Percentiles rank a stretch among this genome's conserved stretches.
Conservation (phyloP, 2,113 vertebrate species). For the Pelvicachromis taeniatus region DNA sequence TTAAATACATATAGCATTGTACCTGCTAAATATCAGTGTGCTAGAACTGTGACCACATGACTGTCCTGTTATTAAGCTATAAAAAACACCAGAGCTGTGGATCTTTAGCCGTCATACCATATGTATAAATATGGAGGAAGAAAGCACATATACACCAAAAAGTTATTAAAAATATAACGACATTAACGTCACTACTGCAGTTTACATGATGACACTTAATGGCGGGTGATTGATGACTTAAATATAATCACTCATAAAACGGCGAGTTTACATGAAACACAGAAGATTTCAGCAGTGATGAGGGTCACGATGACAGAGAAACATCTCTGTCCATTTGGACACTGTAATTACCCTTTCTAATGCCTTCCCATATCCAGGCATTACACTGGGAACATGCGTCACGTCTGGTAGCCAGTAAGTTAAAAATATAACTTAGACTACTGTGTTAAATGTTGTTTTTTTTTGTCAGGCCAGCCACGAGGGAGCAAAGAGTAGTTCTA, state of each 20-base stretch:
- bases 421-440: background rate
- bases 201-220: background rate
- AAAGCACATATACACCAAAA: background rate
- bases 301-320: background rate
- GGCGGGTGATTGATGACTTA: background rate
- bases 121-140: background rate
- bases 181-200: background rate
- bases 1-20: background rate
- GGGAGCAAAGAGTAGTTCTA: background rate
- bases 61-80: background rate
- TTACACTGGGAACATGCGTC: background rate
- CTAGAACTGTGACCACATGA: rapidly evolving
- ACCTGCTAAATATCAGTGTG: background rate
- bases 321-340: background rate
- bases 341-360: background rate
- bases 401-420: background rate
- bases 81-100: background rate
- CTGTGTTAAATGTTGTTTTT: background rate
- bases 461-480: background rate
- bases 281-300: background rate
- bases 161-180: background rate
- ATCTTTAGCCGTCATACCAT: background rate
- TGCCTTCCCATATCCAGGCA: background rate
- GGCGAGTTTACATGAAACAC: background rate
- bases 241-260: background rate